A percentile compares a stretch with the other conserved stretches of the same genome.
phyloP scores from a whole-genome alignment of 2,888 invertebrate genomes.

The Drosophila glabriapex region DNA sequence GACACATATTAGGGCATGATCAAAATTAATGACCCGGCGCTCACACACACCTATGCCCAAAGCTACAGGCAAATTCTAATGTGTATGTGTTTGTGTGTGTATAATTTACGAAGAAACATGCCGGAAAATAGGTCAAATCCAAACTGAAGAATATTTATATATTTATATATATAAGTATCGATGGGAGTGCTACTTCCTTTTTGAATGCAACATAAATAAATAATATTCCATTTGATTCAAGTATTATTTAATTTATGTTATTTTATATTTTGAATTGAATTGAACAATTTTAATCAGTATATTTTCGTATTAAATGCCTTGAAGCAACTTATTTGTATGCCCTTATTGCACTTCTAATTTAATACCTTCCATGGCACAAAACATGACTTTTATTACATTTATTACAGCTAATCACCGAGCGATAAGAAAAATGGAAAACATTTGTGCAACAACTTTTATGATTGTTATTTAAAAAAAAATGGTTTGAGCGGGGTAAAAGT shows the following conservation, averaged over 20 bases:
- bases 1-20: conserved; percentile 82
- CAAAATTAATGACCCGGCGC: conserved; percentile 81
- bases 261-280: neutral
- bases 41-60: conserved; percentile 52
- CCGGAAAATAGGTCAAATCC: conserved; percentile 60
- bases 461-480: conserved; percentile 57
- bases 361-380: neutral
- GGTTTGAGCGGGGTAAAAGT: conserved; percentile 53
- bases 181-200: neutral
- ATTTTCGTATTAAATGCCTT: neutral
- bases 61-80: conserved; percentile 18
- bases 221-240: neutral
- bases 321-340: neutral
- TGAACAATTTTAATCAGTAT: neutral
- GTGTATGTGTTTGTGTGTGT: conserved; percentile 25
- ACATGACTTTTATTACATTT: conserved; percentile 1
- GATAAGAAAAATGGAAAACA: conserved; percentile 51
- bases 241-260: neutral
- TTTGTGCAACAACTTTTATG: conserved; percentile 67
- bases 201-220: neutral
- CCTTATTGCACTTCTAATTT: neutral
- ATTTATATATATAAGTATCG: neutral
- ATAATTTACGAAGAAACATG: conserved; percentile 39
- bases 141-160: conserved; percentile 3
- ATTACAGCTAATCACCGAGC: conserved; percentile 43